Evolutionary conservation across 2,888 invertebrate species (phyloP).

Genomic region (Luffia ferchaultella): DNA sequence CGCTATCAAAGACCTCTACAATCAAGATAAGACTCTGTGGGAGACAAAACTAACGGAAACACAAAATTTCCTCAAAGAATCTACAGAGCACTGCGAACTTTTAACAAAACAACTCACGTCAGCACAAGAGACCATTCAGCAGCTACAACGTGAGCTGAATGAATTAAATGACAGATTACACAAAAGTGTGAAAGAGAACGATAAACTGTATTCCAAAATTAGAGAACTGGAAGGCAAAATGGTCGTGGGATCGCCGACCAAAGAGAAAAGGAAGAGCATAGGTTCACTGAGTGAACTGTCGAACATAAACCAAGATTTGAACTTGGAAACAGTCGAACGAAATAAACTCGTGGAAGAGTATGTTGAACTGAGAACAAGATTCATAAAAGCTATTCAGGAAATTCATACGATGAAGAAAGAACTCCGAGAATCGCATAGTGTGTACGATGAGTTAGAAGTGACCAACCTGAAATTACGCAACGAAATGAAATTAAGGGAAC

Average conservation of each 20-base stretch:
- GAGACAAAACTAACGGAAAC: constrained; percentile 72
- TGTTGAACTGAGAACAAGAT: constrained; percentile 76
- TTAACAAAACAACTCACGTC: constrained; percentile 72
- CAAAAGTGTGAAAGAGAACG: constrained; percentile 80
- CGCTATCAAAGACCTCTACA: constrained; percentile 67
- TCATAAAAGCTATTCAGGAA: constrained; percentile 84
- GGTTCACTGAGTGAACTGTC: constrained; percentile 84
- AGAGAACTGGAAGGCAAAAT: constrained; percentile 74
- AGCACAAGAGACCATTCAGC: constrained; percentile 71
- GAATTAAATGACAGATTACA: constrained; percentile 72
- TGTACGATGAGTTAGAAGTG: constrained; percentile 82
- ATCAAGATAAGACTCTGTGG: constrained; percentile 72
- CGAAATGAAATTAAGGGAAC: constrained; percentile 71
- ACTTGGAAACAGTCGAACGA: constrained; percentile 77
- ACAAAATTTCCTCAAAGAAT: constrained; percentile 73
- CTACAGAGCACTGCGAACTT: constrained; percentile 70
- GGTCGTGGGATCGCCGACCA: constrained; percentile 53
- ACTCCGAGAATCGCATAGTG: constrained; percentile 79
- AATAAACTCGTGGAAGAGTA: constrained; percentile 84
- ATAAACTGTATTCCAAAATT: constrained; percentile 73
- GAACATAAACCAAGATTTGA: constrained; percentile 78
- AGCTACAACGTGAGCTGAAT: constrained; percentile 73
- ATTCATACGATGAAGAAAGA: constrained; percentile 85
- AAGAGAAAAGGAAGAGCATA: constrained; percentile 72
- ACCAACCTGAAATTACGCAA: constrained; percentile 79